phyloP scores from a whole-genome alignment of 1,140 invertebrate species.

The Campoletis sonorensis region DNA sequence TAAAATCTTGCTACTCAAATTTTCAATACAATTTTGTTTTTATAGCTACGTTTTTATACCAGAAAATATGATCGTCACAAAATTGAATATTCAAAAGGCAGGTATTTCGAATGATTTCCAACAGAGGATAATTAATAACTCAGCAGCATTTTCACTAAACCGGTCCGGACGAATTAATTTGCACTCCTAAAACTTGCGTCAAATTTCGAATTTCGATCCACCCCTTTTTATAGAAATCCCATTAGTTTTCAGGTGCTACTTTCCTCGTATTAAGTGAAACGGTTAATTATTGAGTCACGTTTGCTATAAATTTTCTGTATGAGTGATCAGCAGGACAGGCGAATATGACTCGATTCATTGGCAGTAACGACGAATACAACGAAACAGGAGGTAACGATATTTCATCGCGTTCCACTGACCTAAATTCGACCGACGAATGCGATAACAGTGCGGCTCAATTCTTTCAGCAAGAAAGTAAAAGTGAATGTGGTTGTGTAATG shows the following conservation, averaged over 20 bases:
- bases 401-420: slow-evolving; percentile 48
- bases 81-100: too few species aligned
- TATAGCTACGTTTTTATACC: too few species aligned
- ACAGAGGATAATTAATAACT: too few species aligned
- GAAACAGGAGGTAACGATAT: slow-evolving; percentile 21
- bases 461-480: slow-evolving; percentile 47
- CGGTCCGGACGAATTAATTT: not conserved
- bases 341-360: not conserved
- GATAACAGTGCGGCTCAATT: slow-evolving; percentile 43
- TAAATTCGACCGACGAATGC: slow-evolving; percentile 44
- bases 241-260: not conserved
- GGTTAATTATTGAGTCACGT: not conserved
- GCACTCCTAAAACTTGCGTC: not conserved
- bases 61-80: too few species aligned
- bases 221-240: not conserved
- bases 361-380: slow-evolving; percentile 24
- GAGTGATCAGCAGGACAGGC: not conserved
- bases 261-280: not conserved
- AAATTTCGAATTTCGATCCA: not conserved
- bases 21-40: too few species aligned
- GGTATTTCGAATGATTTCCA: not conserved
- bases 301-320: slow-evolving; percentile 18
- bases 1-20: too few species aligned
- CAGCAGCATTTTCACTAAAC: not conserved
- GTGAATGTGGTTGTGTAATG: slow-evolving; percentile 46